Percentiles rank a stretch among this genome's conserved stretches.
Conservation (phyloP, 1,140 invertebrate genomes). For the Ceratina calcarata region DNA sequence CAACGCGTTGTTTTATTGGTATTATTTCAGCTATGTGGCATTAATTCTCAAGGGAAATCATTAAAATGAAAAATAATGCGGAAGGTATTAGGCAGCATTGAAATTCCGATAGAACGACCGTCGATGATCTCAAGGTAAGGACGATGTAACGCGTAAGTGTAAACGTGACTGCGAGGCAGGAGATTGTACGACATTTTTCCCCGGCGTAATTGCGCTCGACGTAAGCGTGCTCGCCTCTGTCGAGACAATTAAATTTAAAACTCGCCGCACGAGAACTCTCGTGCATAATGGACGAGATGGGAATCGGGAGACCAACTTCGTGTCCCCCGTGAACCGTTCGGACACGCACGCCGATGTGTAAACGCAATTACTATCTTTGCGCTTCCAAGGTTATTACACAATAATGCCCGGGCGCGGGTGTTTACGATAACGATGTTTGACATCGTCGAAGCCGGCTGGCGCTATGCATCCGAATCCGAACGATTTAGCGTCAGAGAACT, state of each 20-base stretch:
- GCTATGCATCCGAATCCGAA: neutral
- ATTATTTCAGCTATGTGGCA: no score
- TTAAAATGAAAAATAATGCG: no score
- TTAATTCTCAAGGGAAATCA: no score
- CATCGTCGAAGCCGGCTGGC: neutral
- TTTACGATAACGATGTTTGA: constrained; percentile 29
- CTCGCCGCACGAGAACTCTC: neutral
- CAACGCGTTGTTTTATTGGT: no score
- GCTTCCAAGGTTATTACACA: constrained; percentile 5
- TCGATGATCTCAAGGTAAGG: no score
- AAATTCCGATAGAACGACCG: no score
- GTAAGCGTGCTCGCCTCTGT: neutral
- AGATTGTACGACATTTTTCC: constrained; percentile 1
- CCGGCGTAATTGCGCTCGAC: constrained; percentile 11
- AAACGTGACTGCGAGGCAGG: no score
- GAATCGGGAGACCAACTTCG: constrained; percentile 18
- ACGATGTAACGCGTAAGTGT: no score
- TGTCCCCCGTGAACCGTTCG: constrained; percentile 25
- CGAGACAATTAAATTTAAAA: constrained; percentile 32
- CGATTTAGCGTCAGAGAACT: neutral
- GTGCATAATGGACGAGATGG: neutral
- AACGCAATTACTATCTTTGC: constrained; percentile 37
- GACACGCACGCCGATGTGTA: constrained; percentile 13
- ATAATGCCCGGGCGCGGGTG: neutral
- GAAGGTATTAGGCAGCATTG: no score